phyloP scores from a whole-genome alignment of 2,113 vertebrate species.

The Scatophagus argus region DNA sequence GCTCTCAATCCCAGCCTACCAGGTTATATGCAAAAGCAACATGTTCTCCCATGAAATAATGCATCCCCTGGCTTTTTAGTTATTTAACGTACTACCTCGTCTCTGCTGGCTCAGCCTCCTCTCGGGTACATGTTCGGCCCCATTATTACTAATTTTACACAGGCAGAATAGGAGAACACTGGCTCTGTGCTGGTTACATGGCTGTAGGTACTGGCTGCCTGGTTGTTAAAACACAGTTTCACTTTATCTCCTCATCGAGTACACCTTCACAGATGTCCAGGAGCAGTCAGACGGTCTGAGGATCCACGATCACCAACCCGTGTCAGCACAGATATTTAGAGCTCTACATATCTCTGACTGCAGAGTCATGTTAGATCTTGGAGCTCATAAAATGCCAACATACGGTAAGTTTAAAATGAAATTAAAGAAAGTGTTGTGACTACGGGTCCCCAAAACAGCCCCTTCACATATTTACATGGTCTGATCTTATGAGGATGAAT shows the following conservation, averaged over 20 bases:
- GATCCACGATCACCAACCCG: conserved; percentile 25
- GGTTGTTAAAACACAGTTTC: conserved; percentile 64
- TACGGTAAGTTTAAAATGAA: not conserved
- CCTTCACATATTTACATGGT: too few species aligned
- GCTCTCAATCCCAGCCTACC: conserved; percentile 55
- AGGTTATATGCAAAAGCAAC: conserved; percentile 72
- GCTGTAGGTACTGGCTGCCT: conserved; percentile 55
- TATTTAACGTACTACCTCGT: conserved; percentile 75
- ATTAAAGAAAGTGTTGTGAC: not conserved
- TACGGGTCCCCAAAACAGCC: conserved; percentile 26
- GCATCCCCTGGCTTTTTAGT: conserved; percentile 70
- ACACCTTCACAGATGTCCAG: conserved; percentile 25
- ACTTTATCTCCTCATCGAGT: conserved; percentile 43
- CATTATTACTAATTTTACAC: conserved; percentile 73
- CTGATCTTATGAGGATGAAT: too few species aligned
- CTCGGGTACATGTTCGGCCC: conserved; percentile 61
- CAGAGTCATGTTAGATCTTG: not conserved
- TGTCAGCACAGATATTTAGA: not conserved
- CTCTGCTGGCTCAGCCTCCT: conserved; percentile 73
- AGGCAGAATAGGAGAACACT: conserved; percentile 53
- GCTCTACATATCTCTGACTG: not conserved
- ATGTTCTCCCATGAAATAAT: conserved; percentile 70
- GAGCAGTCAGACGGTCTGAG: conserved; percentile 24
- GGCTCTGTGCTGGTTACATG: conserved; percentile 53
- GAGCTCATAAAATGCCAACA: not conserved